These are phyloP conservation scores for Epsilonema sp. DNA, from an alignment of 2,888 invertebrate species.

Conservation along the genomic window DNA sequence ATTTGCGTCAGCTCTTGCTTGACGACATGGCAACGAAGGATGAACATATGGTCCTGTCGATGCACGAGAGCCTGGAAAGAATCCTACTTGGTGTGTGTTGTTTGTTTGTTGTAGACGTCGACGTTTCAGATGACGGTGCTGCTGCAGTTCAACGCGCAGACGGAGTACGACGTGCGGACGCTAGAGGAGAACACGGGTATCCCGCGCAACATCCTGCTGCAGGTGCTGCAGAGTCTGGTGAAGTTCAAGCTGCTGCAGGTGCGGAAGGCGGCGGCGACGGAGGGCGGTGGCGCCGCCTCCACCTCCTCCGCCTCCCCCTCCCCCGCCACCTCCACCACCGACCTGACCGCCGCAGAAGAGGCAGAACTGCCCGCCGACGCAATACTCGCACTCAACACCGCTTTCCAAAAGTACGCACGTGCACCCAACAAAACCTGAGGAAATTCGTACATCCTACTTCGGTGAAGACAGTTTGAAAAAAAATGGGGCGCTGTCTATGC, in stretches of 20 bases:
- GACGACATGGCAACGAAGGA: slow-evolving; percentile 71
- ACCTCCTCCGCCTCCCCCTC: neutral
- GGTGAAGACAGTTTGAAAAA: too few species aligned
- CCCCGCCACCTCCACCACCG: neutral
- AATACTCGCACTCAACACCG: neutral
- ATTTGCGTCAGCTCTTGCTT: neutral
- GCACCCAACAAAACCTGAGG: neutral
- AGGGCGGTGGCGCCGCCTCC: neutral
- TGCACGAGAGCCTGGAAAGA: slow-evolving; percentile 34
- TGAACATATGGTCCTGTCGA: slow-evolving; percentile 62
- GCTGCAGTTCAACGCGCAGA: slow-evolving; percentile 76
- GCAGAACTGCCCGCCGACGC: neutral
- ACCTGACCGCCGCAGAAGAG: slow-evolving; percentile 11
- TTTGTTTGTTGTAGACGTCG: slow-evolving; percentile 48
- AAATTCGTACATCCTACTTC: too few species aligned
- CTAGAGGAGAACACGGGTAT: slow-evolving; percentile 53
- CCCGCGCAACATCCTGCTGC: slow-evolving; percentile 44
- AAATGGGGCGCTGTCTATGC: too few species aligned
- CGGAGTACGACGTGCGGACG: slow-evolving; percentile 65
- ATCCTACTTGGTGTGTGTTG: neutral
- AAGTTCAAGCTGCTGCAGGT: slow-evolving; percentile 8
- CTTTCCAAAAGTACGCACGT: neutral
- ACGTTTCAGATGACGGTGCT: slow-evolving; percentile 98
- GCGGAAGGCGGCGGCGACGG: neutral
- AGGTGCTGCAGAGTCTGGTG: slow-evolving; percentile 61